phyloP scores from a whole-genome alignment of 2,797 vertebrate genomes.

The Emydoidea blandingii region DNA sequence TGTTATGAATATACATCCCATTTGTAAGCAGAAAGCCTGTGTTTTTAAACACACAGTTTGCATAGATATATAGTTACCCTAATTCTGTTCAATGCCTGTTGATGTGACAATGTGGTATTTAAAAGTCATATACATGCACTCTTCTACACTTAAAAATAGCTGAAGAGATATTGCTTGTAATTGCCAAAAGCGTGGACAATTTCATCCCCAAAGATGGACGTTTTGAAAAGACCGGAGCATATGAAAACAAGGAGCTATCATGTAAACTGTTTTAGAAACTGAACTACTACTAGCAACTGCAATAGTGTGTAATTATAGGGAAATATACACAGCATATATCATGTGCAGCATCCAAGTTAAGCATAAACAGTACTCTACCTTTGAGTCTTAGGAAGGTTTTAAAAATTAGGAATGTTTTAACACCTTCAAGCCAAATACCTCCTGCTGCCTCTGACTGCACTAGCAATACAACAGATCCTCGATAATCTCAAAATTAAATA shows the following conservation, averaged over 20 bases:
- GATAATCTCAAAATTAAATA: constrained; percentile 75
- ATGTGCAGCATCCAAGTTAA: background rate
- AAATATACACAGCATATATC: background rate
- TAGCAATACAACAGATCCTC: constrained; percentile 40
- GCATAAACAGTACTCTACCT: background rate
- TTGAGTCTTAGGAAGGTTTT: background rate
- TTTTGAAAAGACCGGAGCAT: background rate
- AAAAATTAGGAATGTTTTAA: constrained; percentile 33
- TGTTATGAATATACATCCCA: background rate
- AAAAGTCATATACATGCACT: background rate
- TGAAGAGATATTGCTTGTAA: background rate
- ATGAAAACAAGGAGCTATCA: background rate
- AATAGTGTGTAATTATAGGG: background rate
- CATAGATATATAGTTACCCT: fast-evolving
- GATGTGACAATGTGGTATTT: fast-evolving
- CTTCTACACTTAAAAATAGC: background rate
- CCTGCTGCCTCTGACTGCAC: background rate
- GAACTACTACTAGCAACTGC: background rate
- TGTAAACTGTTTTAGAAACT: background rate
- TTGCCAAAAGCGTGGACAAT: background rate
- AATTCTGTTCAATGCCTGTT: fast-evolving
- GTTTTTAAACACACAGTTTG: background rate
- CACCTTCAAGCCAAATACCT: background rate
- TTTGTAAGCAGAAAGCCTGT: background rate
- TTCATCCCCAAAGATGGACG: background rate